phyloP scores from a whole-genome alignment of 2,113 vertebrate species.

The Oriolus oriolus region DNA sequence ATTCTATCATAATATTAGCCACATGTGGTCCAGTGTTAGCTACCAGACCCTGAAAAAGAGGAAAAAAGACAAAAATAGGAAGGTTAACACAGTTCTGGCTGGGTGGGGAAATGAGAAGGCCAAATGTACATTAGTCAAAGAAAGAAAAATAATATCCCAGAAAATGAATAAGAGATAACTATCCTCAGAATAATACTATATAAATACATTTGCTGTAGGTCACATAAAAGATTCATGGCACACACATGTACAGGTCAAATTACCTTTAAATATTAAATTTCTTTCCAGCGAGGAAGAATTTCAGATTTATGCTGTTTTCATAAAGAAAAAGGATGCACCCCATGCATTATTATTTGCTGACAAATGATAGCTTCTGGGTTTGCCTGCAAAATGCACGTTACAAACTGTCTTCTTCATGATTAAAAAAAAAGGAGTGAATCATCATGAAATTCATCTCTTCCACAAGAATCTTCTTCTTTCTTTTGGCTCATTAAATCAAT shows the following conservation, averaged over 20 bases:
- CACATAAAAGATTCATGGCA: conserved; percentile 80
- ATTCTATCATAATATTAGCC: conserved; percentile 35
- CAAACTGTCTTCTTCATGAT: background rate
- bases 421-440: background rate
- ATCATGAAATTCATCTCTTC: background rate
- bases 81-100: conserved; percentile 71
- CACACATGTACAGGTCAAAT: conserved; percentile 78
- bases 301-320: conserved; percentile 69
- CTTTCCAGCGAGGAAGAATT: conserved; percentile 63
- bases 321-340: conserved; percentile 49
- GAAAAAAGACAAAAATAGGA: conserved; percentile 60
- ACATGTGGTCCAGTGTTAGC: conserved; percentile 69
- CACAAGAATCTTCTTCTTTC: background rate
- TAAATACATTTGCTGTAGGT: conserved; percentile 82
- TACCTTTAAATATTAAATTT: conserved; percentile 86
- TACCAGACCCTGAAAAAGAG: conserved; percentile 72
- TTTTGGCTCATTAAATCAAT: background rate
- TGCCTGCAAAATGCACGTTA: background rate
- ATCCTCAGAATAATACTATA: conserved; percentile 75
- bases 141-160: conserved; percentile 72
- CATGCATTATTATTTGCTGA: conserved; percentile 55
- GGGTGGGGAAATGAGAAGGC: conserved; percentile 79
- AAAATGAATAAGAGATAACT: conserved; percentile 77
- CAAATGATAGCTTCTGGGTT: conserved; percentile 35
- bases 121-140: conserved; percentile 64